phyloP scores from a whole-genome alignment of 2,113 vertebrate genomes.

The Bucco capensis region DNA sequence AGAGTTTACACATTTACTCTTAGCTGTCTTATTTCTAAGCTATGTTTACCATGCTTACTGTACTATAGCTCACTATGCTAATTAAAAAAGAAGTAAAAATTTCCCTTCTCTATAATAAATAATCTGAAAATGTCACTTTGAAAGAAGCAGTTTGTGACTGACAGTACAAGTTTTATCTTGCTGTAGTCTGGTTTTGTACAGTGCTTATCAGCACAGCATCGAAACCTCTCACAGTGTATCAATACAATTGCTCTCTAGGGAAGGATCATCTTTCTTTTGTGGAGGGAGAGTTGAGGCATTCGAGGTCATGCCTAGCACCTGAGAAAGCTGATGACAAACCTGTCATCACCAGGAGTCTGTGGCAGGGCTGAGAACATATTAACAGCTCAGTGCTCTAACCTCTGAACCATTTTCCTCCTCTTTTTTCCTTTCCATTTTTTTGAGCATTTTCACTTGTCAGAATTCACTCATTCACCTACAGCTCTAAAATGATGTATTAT shows the following conservation, averaged over 20 bases:
- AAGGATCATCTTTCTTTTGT: not conserved
- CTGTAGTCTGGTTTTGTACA: fast-evolving
- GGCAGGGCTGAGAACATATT: not conserved
- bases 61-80: not conserved
- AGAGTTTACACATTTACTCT: fast-evolving
- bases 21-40: not conserved
- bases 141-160: not conserved
- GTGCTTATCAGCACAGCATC: not conserved
- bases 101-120: not conserved
- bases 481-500: not conserved
- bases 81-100: not conserved
- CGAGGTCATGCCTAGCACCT: not conserved
- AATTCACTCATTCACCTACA: not conserved
- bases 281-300: not conserved
- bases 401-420: not conserved
- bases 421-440: not conserved
- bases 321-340: not conserved
- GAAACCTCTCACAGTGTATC: not conserved
- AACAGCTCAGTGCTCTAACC: not conserved
- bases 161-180: not conserved
- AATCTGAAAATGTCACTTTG: not conserved
- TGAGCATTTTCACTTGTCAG: not conserved
- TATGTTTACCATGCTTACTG: not conserved
- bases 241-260: not conserved
- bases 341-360: not conserved